Percentiles rank a stretch among this genome's conserved stretches.
Evolutionary conservation across 2,888 invertebrate genomes (phyloP).

Genomic region (Emesis furor): DNA sequence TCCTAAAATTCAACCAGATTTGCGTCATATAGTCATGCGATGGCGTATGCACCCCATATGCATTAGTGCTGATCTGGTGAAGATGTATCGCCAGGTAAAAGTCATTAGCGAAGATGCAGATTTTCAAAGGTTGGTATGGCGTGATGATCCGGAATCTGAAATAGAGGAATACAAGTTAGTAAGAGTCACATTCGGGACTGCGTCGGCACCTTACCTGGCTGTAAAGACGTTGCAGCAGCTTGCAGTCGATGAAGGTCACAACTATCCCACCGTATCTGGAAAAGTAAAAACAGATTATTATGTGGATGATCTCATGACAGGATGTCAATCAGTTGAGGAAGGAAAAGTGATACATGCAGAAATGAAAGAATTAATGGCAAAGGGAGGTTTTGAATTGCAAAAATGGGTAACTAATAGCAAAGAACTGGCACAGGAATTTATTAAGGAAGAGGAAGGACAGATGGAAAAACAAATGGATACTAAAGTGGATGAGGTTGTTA

Average conservation of each 20-base stretch:
- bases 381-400: constrained; percentile 38
- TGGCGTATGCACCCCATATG: not conserved
- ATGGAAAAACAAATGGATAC: too few species aligned
- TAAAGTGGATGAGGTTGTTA: too few species aligned
- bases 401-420: constrained; percentile 44
- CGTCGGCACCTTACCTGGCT: constrained; percentile 26
- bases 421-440: too few species aligned
- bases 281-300: constrained; percentile 25
- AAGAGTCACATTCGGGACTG: constrained; percentile 17
- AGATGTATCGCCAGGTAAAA: not conserved
- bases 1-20: not conserved
- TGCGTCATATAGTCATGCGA: not conserved
- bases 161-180: constrained; percentile 6
- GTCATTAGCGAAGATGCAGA: not conserved
- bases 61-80: not conserved
- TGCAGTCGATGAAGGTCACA: not conserved
- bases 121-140: constrained; percentile 18
- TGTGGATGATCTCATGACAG: constrained; percentile 41
- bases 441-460: too few species aligned
- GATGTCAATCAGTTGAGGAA: constrained; percentile 30
- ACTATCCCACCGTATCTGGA: not conserved
- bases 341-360: constrained; percentile 11
- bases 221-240: constrained; percentile 15
- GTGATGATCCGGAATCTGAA: not conserved
- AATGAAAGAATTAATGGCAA: constrained; percentile 25